A percentile compares a stretch with the other conserved stretches of the same genome.
Conservation (phyloP, 2,797 vertebrate species). For the Poeciliopsis turneri region DNA sequence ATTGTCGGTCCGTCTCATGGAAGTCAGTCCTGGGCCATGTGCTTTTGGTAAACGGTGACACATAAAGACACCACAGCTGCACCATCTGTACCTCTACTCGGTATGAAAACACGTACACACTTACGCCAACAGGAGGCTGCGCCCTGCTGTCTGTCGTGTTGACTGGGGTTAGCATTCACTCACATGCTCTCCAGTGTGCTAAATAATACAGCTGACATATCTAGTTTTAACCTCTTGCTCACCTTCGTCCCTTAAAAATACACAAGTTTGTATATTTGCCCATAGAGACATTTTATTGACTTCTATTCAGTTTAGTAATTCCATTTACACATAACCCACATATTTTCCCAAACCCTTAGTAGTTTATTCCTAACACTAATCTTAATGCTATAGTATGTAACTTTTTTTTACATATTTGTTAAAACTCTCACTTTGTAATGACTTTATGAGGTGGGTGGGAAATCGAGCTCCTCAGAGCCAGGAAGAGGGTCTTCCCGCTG, state of each 20-base stretch:
- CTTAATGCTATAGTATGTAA: no score
- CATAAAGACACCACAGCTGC: not conserved
- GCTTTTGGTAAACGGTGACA: slow-evolving; percentile 10
- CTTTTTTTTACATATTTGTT: no score
- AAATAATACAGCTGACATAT: slow-evolving; percentile 75
- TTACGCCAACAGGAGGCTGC: slow-evolving; percentile 9
- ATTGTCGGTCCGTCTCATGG: slow-evolving; percentile 31
- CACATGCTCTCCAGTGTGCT: slow-evolving; percentile 51
- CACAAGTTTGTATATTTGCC: not conserved
- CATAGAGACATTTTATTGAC: not conserved
- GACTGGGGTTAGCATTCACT: slow-evolving; percentile 41
- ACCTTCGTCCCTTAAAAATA: slow-evolving; percentile 38
- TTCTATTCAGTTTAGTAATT: not conserved
- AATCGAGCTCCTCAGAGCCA: no score
- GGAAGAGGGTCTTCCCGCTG: no score
- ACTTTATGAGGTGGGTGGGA: no score
- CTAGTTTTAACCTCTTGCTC: slow-evolving; percentile 69
- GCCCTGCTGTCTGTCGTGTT: slow-evolving; percentile 28
- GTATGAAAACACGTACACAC: slow-evolving; percentile 9
- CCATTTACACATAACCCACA: not conserved
- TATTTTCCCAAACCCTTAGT: no score
- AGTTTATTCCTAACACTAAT: not conserved
- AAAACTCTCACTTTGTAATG: no score
- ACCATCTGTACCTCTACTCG: not conserved
- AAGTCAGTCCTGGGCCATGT: not conserved